These are phyloP conservation scores for Orthonyx spaldingii DNA, from an alignment of 2,113 vertebrate species.

Conservation along the genomic window DNA sequence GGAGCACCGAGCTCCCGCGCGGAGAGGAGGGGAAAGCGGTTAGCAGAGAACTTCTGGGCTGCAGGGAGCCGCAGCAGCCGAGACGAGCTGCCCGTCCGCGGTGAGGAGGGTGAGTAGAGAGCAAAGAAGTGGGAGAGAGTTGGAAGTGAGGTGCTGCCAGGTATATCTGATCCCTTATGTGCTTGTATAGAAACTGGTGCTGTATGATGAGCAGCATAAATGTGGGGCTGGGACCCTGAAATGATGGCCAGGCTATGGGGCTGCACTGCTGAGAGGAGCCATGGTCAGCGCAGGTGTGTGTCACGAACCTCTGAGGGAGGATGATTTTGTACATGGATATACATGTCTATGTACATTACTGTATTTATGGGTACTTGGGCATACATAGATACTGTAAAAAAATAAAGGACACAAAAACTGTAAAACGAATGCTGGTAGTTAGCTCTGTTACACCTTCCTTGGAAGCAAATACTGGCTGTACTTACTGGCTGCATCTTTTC, in stretches of 20 bases:
- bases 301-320: not conserved
- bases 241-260: not conserved
- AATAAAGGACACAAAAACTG: not conserved
- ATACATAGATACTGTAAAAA: not conserved
- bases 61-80: not conserved
- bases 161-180: not conserved
- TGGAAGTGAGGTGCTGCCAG: not conserved
- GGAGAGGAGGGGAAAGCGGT: fast-evolving
- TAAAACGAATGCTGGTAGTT: not conserved
- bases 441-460: not conserved
- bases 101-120: not conserved
- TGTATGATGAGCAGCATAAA: not conserved
- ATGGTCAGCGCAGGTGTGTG: fast-evolving
- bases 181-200: fast-evolving
- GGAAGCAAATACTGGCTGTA: not conserved
- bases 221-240: not conserved
- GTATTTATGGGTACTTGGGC: not conserved
- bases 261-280: not conserved
- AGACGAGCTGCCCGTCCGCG: not conserved
- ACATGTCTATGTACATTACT: fast-evolving
- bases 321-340: not conserved
- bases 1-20: fast-evolving
- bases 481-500: not conserved
- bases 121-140: not conserved
- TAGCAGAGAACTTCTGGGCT: fast-evolving